Base-by-base conservation (phyloP, 1,140 invertebrate species). In the Chlorops oryzae region DNA sequence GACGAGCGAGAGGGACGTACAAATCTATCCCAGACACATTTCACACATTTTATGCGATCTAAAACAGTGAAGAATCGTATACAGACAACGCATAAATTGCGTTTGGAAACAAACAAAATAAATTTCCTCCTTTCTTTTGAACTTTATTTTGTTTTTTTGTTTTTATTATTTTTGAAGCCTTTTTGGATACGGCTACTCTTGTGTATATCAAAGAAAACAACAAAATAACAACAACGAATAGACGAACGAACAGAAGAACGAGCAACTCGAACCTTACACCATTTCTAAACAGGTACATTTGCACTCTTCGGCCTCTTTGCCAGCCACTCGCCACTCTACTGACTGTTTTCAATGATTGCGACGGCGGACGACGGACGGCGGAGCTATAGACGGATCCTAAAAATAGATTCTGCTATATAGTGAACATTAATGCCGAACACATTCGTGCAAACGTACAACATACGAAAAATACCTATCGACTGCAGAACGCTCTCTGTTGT, bases 371-470 rank as follows among this genome's bases (percentile, higher is more conserved):
- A 39, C 22, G 22, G 13, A 39, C 12, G 22, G 25, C 22, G 13
- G 17, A 23, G 21, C 17, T 38, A 38, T 6, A 38, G 32, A 34
- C 35, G 10, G 35, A 45, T 34, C 35, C 32, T 34, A 34, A 22
- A 22, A 45, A 34, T 32, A 45, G 25, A 45, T 34, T 32, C 35
- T 34, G 32, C 35, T 45, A 34, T 45, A 32, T 27, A 45, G 32
- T 45, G 17, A 45, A 45, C 28, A 45, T 20, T 41, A 38, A 38
- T 38, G 6, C 5, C 5, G 25, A 41, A n/a, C n/a, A 28, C n/a
- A 7, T 32, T 7, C 41, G 32, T 12, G 9, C 41, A 25, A 25
- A 25, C 25, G 20, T 23, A 21, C 18, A 43, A 45, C 40, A 21
- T 32, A 25, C 7, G 18, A 45, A 43, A 18, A 10, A 25, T n/a